These are phyloP conservation scores for Microcaecilia unicolor DNA, from an alignment of 2,797 vertebrate genomes.

Conservation along the genomic window DNA sequence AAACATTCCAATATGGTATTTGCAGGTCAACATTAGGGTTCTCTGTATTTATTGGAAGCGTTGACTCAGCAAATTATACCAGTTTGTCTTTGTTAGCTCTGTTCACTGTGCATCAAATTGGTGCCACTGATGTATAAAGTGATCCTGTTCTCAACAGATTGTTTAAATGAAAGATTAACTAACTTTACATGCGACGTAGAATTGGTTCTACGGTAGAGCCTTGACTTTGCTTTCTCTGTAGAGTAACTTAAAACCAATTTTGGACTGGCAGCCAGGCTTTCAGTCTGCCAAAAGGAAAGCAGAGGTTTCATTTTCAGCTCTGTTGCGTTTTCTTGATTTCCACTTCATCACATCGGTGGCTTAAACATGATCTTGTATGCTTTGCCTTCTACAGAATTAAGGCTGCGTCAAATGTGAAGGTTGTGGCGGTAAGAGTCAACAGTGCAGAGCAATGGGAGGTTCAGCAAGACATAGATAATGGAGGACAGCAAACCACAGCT, in stretches of 20 bases:
- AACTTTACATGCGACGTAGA: neutral
- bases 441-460: constrained; percentile 82
- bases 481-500: constrained; percentile 50
- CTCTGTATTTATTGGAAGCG: neutral
- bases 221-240: no score
- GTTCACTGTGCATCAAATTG: constrained; percentile 1
- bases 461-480: constrained; percentile 79
- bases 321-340: rapidly evolving
- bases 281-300: neutral
- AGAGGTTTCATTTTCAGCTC: neutral
- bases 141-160: neutral
- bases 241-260: no score
- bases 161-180: constrained; percentile 3
- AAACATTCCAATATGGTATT: no score
- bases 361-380: neutral
- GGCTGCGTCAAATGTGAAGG: constrained; percentile 78
- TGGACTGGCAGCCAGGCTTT: neutral
- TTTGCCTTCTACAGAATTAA: constrained; percentile 61
- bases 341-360: rapidly evolving
- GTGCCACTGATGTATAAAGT: constrained; percentile 4
- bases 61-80: constrained; percentile 9
- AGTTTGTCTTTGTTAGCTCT: constrained; percentile 6
- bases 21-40: no score
- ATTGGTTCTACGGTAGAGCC: no score
- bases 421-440: constrained; percentile 71